These are phyloP conservation scores for Amphimallon solstitiale DNA, from an alignment of 2,888 invertebrate species.

Conservation along the genomic window DNA sequence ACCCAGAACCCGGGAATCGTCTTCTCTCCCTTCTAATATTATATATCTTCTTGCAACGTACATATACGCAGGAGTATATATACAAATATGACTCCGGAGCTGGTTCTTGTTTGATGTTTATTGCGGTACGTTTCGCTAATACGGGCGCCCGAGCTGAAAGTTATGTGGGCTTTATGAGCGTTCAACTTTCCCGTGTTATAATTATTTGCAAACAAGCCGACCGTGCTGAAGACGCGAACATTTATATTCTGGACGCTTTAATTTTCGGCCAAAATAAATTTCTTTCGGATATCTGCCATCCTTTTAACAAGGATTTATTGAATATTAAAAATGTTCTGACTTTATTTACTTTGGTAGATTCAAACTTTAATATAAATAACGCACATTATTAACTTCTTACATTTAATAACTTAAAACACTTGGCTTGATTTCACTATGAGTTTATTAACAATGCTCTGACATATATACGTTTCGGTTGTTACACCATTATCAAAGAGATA, in stretches of 20 bases:
- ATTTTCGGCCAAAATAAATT: conserved; percentile 4
- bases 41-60: conserved; percentile 18
- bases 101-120: conserved; percentile 40
- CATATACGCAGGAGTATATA: neutral
- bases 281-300: neutral
- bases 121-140: conserved; percentile 38
- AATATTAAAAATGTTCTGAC: no score
- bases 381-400: no score
- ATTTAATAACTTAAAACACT: no score
- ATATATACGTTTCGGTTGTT: no score
- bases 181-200: conserved; percentile 31
- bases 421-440: no score
- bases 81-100: conserved; percentile 15
- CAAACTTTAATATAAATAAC: no score
- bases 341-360: no score
- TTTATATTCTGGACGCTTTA: neutral
- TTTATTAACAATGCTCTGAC: no score
- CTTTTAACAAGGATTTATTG: neutral
- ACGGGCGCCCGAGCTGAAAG: conserved; percentile 32
- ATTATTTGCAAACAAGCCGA: conserved; percentile 37
- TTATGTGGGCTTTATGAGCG: conserved; percentile 32
- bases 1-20: conserved; percentile 42
- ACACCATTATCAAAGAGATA: no score
- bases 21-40: conserved; percentile 27
- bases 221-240: neutral